Conservation (phyloP, 1,140 invertebrate genomes). For the Charaxes varanes region DNA sequence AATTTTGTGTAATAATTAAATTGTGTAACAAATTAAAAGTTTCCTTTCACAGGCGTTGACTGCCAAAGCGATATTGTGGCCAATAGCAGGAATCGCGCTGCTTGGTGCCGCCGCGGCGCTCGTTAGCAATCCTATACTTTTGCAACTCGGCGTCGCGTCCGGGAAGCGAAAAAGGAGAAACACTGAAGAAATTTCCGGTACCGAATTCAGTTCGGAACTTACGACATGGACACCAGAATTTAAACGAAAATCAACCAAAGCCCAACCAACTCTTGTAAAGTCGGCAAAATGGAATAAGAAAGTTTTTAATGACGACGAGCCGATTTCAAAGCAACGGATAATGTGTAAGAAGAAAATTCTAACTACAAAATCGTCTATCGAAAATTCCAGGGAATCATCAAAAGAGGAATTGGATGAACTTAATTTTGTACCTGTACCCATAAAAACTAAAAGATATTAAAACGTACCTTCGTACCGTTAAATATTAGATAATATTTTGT, state of each 20-base stretch:
- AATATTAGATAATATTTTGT: conserved; percentile 3
- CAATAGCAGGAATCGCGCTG: conserved; percentile 84
- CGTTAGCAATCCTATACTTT: conserved; percentile 83
- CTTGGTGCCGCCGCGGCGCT: conserved; percentile 85
- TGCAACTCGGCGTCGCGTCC: conserved; percentile 83
- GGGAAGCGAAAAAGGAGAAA: conserved; percentile 64
- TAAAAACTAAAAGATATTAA: conserved; percentile 27
- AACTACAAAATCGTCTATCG: conserved; percentile 14
- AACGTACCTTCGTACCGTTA: too few relatives aligned
- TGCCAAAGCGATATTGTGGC: conserved; percentile 79
- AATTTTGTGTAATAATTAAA: too few relatives aligned
- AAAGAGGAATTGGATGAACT: conserved; percentile 18
- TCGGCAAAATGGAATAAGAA: conserved; percentile 7
- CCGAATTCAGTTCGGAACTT: conserved; percentile 16
- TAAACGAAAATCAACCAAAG: background rate
- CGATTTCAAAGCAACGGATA: conserved; percentile 9
- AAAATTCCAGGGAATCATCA: conserved; percentile 6
- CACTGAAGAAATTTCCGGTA: conserved; percentile 36
- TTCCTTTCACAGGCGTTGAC: conserved; percentile 52
- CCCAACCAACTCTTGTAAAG: background rate
- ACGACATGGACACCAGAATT: conserved; percentile 6
- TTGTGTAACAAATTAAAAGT: too few relatives aligned
- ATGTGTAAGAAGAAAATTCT: conserved; percentile 11
- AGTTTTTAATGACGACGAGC: conserved; percentile 1
- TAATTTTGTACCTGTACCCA: conserved; percentile 37